Conservation (phyloP, 2,113 vertebrate genomes). For the Crocuta crocuta region DNA sequence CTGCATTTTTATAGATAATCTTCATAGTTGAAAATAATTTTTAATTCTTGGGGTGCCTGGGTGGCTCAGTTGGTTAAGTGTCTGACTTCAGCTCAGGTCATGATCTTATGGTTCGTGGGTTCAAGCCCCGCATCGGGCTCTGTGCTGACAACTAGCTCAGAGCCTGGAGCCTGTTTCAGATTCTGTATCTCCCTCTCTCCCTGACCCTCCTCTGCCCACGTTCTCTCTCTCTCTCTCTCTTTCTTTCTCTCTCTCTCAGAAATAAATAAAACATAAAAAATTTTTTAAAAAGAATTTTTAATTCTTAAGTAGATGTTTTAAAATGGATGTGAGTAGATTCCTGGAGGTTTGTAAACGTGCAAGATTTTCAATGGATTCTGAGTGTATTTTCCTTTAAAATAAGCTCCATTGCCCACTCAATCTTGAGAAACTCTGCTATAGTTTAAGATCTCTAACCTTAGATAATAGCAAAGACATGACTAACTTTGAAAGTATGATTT, state of each 20-base stretch:
- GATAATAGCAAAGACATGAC: background rate
- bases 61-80: too few relatives aligned
- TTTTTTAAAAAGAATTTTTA: background rate
- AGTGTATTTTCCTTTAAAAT: background rate
- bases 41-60: too few relatives aligned
- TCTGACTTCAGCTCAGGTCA: too few relatives aligned
- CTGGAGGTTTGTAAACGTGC: background rate
- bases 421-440: background rate
- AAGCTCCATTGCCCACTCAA: background rate
- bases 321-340: background rate
- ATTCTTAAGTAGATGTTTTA: background rate
- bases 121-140: too few relatives aligned
- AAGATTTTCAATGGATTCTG: background rate
- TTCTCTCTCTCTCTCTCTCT: too few relatives aligned
- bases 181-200: too few relatives aligned
- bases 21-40: background rate
- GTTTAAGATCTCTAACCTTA: background rate
- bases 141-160: too few relatives aligned
- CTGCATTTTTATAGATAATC: background rate
- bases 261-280: too few relatives aligned
- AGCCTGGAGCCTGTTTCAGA: too few relatives aligned
- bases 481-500: background rate
- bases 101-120: too few relatives aligned
- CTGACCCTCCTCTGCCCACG: too few relatives aligned
- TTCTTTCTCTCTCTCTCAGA: too few relatives aligned